These are phyloP conservation scores for Characodon lateralis DNA, from an alignment of 2,797 vertebrate species.

Conservation along the genomic window DNA sequence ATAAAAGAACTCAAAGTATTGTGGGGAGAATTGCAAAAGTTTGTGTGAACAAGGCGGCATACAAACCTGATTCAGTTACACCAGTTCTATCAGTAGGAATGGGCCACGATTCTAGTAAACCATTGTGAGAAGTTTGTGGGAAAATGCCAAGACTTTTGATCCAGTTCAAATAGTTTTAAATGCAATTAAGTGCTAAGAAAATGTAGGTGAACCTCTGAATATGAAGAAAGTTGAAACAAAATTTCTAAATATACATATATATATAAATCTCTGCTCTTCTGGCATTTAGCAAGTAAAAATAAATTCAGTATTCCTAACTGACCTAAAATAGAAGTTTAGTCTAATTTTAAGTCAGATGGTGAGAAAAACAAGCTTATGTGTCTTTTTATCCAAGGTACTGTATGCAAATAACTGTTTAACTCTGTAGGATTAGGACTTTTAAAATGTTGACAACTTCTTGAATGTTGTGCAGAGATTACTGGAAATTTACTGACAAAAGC, in stretches of 20 bases:
- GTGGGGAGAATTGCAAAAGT: neutral
- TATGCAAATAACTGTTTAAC: neutral
- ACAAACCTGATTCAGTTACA: neutral
- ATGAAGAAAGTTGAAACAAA: neutral
- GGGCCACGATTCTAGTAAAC: neutral
- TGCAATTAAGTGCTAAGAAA: neutral
- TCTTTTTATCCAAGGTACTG: neutral
- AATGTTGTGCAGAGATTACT: neutral
- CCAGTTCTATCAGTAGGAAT: neutral
- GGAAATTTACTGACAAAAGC: conserved; percentile 10
- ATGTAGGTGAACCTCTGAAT: neutral
- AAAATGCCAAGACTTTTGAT: neutral
- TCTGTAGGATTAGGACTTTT: too few relatives aligned
- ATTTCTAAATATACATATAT: too few relatives aligned
- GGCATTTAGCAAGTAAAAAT: neutral
- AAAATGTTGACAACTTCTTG: neutral
- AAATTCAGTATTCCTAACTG: too few relatives aligned
- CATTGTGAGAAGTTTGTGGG: neutral
- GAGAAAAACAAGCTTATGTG: neutral
- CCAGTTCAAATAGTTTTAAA: neutral
- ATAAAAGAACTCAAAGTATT: neutral
- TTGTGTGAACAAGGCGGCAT: neutral
- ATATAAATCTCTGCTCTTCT: too few relatives aligned
- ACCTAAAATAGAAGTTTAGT: neutral
- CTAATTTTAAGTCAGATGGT: neutral